Evolutionary conservation across 2,797 vertebrate genomes (phyloP).

Genomic region (Parauchenoglanis punctatus): DNA sequence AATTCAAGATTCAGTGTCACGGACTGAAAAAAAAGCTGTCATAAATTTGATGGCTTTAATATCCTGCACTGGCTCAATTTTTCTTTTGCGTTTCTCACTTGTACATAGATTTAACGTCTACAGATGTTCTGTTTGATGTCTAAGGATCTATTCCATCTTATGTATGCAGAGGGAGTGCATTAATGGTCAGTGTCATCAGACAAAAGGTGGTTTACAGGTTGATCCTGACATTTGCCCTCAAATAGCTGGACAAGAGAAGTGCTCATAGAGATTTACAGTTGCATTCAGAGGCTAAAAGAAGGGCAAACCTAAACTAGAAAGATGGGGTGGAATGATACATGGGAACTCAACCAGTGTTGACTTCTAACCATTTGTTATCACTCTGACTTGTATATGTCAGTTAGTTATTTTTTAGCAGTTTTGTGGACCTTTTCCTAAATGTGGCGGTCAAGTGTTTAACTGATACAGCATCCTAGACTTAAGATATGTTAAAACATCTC

Average conservation of each 20-base stretch:
- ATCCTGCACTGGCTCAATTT: slow-evolving; percentile 23
- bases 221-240: slow-evolving; percentile 44
- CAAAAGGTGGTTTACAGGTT: slow-evolving; percentile 49
- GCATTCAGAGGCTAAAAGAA: slow-evolving; percentile 9
- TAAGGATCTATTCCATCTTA: slow-evolving; percentile 48
- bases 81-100: slow-evolving; percentile 27
- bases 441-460: neutral
- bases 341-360: slow-evolving; percentile 30
- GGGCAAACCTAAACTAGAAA: slow-evolving; percentile 24
- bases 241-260: slow-evolving; percentile 31
- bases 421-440: neutral
- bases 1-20: slow-evolving; percentile 35
- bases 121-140: slow-evolving; percentile 45
- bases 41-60: slow-evolving; percentile 26
- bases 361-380: slow-evolving; percentile 50
- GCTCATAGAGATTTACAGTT: slow-evolving; percentile 48
- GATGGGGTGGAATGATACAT: slow-evolving; percentile 17
- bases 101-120: slow-evolving; percentile 52
- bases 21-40: slow-evolving; percentile 17
- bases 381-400: slow-evolving; percentile 30
- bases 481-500: neutral
- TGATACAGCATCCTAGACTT: neutral
- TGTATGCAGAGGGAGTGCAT: slow-evolving; percentile 47
- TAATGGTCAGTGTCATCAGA: slow-evolving; percentile 42
- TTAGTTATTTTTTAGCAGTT: neutral